Evolutionary conservation across 1,140 invertebrate species (phyloP).

Genomic region (Nymphalis io): DNA sequence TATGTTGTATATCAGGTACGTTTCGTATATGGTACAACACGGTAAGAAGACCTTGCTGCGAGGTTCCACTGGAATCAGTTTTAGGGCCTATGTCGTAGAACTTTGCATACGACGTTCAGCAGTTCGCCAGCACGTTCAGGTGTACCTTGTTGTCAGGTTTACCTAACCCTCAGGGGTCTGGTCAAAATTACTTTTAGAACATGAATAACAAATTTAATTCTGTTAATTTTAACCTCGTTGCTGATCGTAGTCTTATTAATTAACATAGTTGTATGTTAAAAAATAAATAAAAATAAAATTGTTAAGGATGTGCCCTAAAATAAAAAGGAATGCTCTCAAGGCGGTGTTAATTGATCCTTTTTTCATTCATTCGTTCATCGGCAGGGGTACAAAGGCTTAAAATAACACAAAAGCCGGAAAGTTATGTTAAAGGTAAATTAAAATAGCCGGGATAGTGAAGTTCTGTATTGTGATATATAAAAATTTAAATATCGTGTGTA

Average conservation of each 20-base stretch:
- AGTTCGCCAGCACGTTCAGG: too few species aligned
- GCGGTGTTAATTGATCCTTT: conserved; percentile 30
- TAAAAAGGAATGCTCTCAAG: conserved; percentile 22
- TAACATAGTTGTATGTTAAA: conserved; percentile 12
- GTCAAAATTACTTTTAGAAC: too few species aligned
- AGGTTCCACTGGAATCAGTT: too few species aligned
- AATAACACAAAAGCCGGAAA: conserved; percentile 33
- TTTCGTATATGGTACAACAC: too few species aligned
- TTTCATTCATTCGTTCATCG: conserved; percentile 18
- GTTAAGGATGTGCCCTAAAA: conserved; percentile 25
- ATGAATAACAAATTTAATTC: not conserved
- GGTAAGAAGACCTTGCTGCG: too few species aligned
- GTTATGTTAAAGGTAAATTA: conserved; percentile 38
- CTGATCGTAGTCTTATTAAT: conserved; percentile 15
- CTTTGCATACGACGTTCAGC: too few species aligned
- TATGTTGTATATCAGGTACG: too few species aligned
- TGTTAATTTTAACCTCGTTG: not conserved
- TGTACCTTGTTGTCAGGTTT: too few species aligned
- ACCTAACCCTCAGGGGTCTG: too few species aligned
- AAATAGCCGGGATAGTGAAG: conserved; percentile 13
- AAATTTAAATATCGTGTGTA: conserved; percentile 46
- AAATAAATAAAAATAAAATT: conserved; percentile 10
- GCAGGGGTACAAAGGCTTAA: conserved; percentile 31
- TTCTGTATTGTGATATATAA: conserved; percentile 23
- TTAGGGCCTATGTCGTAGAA: too few species aligned